Base-by-base conservation (phyloP, 2,888 invertebrate genomes). In the Eustalomyia histrio region DNA sequence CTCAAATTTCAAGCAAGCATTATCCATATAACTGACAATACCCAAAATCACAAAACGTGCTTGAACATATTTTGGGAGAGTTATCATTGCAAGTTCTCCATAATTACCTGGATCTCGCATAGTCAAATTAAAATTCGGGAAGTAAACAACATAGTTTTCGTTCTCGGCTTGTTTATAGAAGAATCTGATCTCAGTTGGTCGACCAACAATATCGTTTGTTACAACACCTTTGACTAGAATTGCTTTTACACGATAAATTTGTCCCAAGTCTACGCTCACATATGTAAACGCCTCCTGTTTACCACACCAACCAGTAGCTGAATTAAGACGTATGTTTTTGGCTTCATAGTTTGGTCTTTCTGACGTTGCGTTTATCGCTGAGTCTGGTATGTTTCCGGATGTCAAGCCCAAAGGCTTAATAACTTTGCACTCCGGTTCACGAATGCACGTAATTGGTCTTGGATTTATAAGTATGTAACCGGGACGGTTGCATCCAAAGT, bases 51-150 rank as follows among this genome's bases (percentile, higher is more conserved):
- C 97, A 89, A 97, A 98, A 87, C 98, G 93, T 1, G 98, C 98
- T 90, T 97, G 95, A 0, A 99, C 97, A 85, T 96, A 97, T 90
- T 97, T 97, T 0, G 98, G 97, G 68, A 99, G 89, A 0, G 97
- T 97, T 83, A 99, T 98, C 95, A 98, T 97, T 0, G 98, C 97
- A 72, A 99, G 91, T 92, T 98, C 98, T 71, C 98, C 98, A 88
- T 98, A 99, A 90, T 98, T 97, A 86, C 97, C 97, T n/a, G 97
- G 97, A 89, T 97, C 97, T 85, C 97, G 92, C 95, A 97, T 97
- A 0, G 97, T 97, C 60, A 97, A 91, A 90, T 97, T 98, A 89
- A 97, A 97, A 88, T 98, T 98, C 61, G 98, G 98, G 92, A 97
- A 98, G 88, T 98, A 98, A 0, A 98, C 97, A 4, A 98, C 97